Evolutionary conservation across 2,888 invertebrate genomes (phyloP), one percentile per base, ranked within the genome.

Genomic region (Therioaphis trifolii): DNA sequence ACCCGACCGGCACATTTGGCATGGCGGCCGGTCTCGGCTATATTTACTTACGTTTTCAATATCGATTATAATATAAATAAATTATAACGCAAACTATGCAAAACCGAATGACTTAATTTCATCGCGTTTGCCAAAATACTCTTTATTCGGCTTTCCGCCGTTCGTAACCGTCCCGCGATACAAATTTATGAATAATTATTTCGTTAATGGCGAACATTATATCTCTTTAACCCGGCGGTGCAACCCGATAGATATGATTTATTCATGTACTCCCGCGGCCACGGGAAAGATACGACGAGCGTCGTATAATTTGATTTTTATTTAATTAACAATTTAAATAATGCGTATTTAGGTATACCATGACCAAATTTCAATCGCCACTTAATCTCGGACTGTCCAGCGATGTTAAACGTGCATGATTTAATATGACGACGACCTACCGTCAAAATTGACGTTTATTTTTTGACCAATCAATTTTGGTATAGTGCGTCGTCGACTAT

Each of bases 121-220:
- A n/a, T 71, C 11, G 49, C n/a, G n/a, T 72, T 14, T 5, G 49
- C 29, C 49, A 2, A 5, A n/a, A 72, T 49, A 72, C 14, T 18
- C 18, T 72, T 72, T 72, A 49, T 12, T 72, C n/a, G 21, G 11
- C 12, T 49, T 29, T 29, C 29, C 29, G 15, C 4, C 15, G 11
- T 46, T 4, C 18, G 14, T 5, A n/a, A 49, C 11, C 27, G 52
- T 35, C 52, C 15, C 11, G 35, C 7, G 52, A 35, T 52, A 55
- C 52, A 21, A 52, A 72, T 35, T 72, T 21, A 21, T 72, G 52
- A 72, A 72, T 55, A 52, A 35, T 55, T 72, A 52, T 55, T 52
- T 21, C 12, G 52, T 35, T 29, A n/a, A 29, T 52, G n/a, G n/a
- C n/a, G 18, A 52, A n/a, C 49, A 52, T 52, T 29, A n/a, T 49